Evolutionary conservation across 2,797 vertebrate species (phyloP), one percentile per base, ranked within the genome.

Genomic region (Sebastes variabilis): DNA sequence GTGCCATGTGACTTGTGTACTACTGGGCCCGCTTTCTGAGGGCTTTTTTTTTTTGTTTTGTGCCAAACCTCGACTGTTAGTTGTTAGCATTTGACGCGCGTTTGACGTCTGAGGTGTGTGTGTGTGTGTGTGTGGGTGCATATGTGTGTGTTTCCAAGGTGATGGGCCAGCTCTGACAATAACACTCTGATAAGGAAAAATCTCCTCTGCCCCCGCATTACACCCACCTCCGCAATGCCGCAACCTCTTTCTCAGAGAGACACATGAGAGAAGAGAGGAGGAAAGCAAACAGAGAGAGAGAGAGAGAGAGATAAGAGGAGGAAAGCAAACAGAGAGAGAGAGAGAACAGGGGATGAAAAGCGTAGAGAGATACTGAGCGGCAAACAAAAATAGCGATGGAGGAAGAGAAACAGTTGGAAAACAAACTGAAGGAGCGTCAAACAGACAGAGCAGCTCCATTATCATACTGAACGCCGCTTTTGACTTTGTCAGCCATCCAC

Each of bases 151-250:
- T 88, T 82, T 82, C 86, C 83, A 89, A 89, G 90, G 88, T 88
- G 90, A 90, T 88, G 80, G 81, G 80, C 85, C 84, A 84, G 79
- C 85, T 89, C 75, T 87, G 78, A 91, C 86, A 91, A 88, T 88
- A 89, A 92, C 77, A 83, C 73, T 79, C 52, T 83, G 80, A 87
- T 82, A 66, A 77, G 82, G 84, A 84, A 83, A 88, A 82, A 81
- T 42, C 66, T 81, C 64, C 77, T 83, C 83, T 89, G 86, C 92
- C 92, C 88, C 90, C 88, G 65, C 89, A 85, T 34, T 83, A 87
- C 87, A 89, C 82, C 89, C 89, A 88, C 92, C 92, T 93, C 92
- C 36, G 76, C 92, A 91, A 82, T 92, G 91, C 87, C 64, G 88
- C 91, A 93, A 92, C 89, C 90, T 94, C 86, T 90, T 87, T 88